Evolutionary conservation across 2,113 vertebrate species (phyloP), one percentile per base, ranked within the genome.

Genomic region (Antechinus flavipes): DNA sequence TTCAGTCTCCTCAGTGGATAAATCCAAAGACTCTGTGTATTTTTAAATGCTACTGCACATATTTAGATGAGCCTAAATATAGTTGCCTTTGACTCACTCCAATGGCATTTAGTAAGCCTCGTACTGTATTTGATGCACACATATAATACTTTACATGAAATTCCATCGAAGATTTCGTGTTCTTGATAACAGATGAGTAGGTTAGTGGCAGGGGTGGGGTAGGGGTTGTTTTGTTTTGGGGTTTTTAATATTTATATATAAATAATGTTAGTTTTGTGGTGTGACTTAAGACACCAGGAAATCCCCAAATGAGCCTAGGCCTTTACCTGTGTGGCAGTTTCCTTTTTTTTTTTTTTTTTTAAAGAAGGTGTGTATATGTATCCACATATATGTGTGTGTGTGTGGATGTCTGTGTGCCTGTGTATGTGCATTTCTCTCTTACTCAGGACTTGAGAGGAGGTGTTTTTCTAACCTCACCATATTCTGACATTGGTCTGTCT

Each of bases 241-340:
- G 1, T 84, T 84, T 84, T 84, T 84, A 52, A 52, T 90, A 52
- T 90, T n/a, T 50, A 91, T 96, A 97, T 97, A 91, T 93, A 90
- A 95, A 0, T 92, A 50, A 68, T 93, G 95, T 91, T 50, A 90
- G 90, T 14, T 90, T 90, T 52, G 47, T 50, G 90, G 90, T 52
- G 27, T 52, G 90, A 90, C 68, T 84, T 90, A 50, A 90, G 49
- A 90, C 90, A 90, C 89, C 46, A 90, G 90, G 27, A 90, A 84
- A 84, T 42, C 68, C 47, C 90, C 90, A 90, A 50, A 90, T 49
- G 49, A 52, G 90, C 90, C 90, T 42, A 42, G 68, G 68, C 90
- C 49, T 90, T 50, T 16, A 52, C 90, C 47, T 50, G 47, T 50
- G 24, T 30, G 49, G 47, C 90, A 90, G 42, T 42, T 84, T 42